Conservation (phyloP, 1,140 invertebrate genomes). For the Drosophila chauvacae region DNA sequence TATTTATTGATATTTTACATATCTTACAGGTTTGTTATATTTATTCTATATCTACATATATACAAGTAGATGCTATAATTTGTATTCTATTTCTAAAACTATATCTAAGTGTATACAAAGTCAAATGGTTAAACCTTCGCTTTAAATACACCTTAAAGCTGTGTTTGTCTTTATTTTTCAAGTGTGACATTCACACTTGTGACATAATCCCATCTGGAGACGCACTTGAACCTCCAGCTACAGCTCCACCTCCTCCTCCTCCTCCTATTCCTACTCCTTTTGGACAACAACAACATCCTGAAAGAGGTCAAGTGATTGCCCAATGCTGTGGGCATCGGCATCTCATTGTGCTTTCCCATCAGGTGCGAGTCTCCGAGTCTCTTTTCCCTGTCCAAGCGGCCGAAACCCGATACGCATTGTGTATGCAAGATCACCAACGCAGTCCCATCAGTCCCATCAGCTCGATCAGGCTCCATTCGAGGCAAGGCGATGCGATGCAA, state of each 20-base stretch:
- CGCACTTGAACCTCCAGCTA: conserved; percentile 70
- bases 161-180: background rate
- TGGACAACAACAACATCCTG: conserved; percentile 71
- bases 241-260: conserved; percentile 1
- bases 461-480: conserved; percentile 10
- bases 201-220: conserved; percentile 36
- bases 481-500: conserved; percentile 4
- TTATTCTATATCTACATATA: no score
- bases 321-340: conserved; percentile 55
- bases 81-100: no score
- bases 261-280: background rate
- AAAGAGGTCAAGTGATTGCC: conserved; percentile 81
- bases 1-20: no score
- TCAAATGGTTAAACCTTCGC: no score
- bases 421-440: conserved; percentile 74
- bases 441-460: conserved; percentile 12
- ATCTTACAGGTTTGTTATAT: no score
- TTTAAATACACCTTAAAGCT: no score
- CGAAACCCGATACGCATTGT: conserved; percentile 81
- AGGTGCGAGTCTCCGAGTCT: conserved; percentile 55
- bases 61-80: no score
- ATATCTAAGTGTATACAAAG: no score
- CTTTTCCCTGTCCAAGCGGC: conserved; percentile 21
- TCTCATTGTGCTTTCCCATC: conserved; percentile 83
- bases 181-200: conserved; percentile 33